Conservation (phyloP, 2,888 invertebrate genomes). For the Oscheius sp. region DNA sequence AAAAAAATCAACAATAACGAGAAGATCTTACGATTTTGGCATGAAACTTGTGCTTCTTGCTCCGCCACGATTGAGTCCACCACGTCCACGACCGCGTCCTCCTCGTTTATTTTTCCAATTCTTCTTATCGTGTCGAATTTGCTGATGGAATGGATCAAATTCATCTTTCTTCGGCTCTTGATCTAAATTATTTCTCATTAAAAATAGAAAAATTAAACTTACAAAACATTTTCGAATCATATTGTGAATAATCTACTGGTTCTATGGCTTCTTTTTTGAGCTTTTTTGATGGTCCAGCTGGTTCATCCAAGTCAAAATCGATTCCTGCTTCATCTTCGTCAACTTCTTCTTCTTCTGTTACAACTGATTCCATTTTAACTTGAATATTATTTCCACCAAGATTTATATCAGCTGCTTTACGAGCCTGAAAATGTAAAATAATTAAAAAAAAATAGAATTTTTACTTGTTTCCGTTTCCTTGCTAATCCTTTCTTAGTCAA, state of each 20-base stretch:
- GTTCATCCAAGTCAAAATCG: constrained; percentile 13
- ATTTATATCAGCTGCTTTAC: constrained; percentile 35
- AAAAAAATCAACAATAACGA: constrained; percentile 22
- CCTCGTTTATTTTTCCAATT: constrained; percentile 5
- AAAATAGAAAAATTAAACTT: too few species aligned
- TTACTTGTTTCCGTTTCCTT: constrained; percentile 43
- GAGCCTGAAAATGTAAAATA: constrained; percentile 10
- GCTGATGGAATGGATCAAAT: constrained; percentile 54
- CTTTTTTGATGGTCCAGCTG: too few species aligned
- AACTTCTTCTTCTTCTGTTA: constrained; percentile 27
- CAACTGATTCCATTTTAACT: constrained; percentile 6
- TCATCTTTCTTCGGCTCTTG: constrained; percentile 39
- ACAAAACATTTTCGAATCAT: constrained; percentile 40
- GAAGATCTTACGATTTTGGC: too few species aligned
- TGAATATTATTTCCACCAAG: background rate
- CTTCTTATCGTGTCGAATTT: constrained; percentile 1
- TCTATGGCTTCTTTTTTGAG: constrained; percentile 21
- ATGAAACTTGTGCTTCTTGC: constrained; percentile 20
- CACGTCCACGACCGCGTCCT: constrained; percentile 30
- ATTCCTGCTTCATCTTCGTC: constrained; percentile 17
- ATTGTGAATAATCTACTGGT: constrained; percentile 47
- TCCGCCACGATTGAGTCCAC: constrained; percentile 46
- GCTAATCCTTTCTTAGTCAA: constrained; percentile 58
- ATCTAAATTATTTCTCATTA: constrained; percentile 38
- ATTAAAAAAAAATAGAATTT: background rate